phyloP scores from a whole-genome alignment of 2,113 vertebrate species.

The Menidia beryllina region DNA sequence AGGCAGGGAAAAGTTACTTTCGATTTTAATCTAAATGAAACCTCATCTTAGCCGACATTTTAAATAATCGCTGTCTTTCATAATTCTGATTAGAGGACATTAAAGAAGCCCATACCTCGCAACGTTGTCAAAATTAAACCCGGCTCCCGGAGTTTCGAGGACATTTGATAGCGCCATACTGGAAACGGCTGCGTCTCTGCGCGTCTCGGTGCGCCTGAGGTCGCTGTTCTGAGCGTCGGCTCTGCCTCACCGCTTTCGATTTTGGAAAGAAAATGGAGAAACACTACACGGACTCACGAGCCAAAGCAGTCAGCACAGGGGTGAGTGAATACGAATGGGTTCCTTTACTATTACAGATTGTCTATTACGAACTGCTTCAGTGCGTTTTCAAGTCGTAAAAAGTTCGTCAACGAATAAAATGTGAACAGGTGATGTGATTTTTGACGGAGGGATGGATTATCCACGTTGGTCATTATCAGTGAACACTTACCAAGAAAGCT shows the following conservation, averaged over 20 bases:
- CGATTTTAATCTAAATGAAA: accelerated
- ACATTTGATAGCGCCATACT: slow-evolving; percentile 73
- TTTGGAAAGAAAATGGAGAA: slow-evolving; percentile 64
- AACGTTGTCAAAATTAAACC: slow-evolving; percentile 79
- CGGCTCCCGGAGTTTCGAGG: slow-evolving; percentile 60
- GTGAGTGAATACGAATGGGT: slow-evolving; percentile 65
- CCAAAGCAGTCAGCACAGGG: slow-evolving; percentile 81
- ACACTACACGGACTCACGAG: slow-evolving; percentile 33
- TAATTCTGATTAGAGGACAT: neutral
- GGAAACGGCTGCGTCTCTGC: slow-evolving; percentile 19
- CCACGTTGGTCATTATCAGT: neutral
- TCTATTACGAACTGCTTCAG: neutral
- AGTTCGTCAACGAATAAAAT: neutral
- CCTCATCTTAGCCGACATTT: neutral
- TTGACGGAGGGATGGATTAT: neutral
- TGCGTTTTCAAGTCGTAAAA: neutral
- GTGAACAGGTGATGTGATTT: slow-evolving; percentile 27
- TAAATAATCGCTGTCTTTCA: accelerated
- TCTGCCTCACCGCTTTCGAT: slow-evolving; percentile 46
- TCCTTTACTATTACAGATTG: accelerated
- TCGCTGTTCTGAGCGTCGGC: slow-evolving; percentile 58
- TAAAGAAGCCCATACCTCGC: slow-evolving; percentile 45
- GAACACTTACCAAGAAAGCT: accelerated
- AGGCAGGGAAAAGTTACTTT: no score
- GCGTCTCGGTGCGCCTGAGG: slow-evolving; percentile 53